Percentiles rank a stretch among this genome's conserved stretches.
Conservation (phyloP, 1,140 invertebrate species). For the Drosophila repletoides region DNA sequence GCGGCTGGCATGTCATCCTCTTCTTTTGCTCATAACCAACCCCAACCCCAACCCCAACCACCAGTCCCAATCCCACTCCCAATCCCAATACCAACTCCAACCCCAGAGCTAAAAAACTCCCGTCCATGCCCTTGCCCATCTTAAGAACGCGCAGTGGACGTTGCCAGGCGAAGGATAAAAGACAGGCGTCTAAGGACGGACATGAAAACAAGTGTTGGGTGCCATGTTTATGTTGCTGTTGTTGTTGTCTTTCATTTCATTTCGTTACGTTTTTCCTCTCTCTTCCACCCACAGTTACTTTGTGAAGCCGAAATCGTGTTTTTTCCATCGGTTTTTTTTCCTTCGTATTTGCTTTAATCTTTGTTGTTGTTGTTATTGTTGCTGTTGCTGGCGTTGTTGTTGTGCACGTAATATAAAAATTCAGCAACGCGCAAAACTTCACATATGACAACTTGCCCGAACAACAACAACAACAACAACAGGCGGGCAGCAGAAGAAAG, state of each 20-base stretch:
- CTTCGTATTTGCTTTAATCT: slow-evolving; percentile 28
- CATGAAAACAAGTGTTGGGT: slow-evolving; percentile 68
- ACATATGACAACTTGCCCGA: slow-evolving; percentile 66
- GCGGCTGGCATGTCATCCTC: slow-evolving; percentile 31
- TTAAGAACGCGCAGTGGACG: slow-evolving; percentile 26
- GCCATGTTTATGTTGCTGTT: slow-evolving; percentile 64
- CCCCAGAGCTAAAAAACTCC: not conserved
- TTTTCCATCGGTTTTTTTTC: not conserved
- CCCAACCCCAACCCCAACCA: not conserved
- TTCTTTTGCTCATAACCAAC: slow-evolving; percentile 13
- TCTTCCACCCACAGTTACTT: slow-evolving; percentile 36
- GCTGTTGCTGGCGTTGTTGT: slow-evolving; percentile 21
- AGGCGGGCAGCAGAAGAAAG: not conserved
- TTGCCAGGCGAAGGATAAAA: slow-evolving; percentile 30
- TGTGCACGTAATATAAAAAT: slow-evolving; percentile 69
- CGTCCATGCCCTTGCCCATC: not conserved
- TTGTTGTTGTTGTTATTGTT: slow-evolving; percentile 20
- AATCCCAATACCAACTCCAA: not conserved
- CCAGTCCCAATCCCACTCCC: not conserved
- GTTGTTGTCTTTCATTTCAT: slow-evolving; percentile 50
- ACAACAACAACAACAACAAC: slow-evolving; percentile 15
- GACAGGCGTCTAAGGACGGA: slow-evolving; percentile 26
- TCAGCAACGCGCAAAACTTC: slow-evolving; percentile 74
- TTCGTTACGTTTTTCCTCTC: slow-evolving; percentile 16
- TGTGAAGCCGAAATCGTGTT: slow-evolving; percentile 68